A percentile compares a stretch with the other conserved stretches of the same genome.
These are phyloP conservation scores for Chalcosyrphus nemorum DNA, from an alignment of 2,888 invertebrate species.

Conservation along the genomic window DNA sequence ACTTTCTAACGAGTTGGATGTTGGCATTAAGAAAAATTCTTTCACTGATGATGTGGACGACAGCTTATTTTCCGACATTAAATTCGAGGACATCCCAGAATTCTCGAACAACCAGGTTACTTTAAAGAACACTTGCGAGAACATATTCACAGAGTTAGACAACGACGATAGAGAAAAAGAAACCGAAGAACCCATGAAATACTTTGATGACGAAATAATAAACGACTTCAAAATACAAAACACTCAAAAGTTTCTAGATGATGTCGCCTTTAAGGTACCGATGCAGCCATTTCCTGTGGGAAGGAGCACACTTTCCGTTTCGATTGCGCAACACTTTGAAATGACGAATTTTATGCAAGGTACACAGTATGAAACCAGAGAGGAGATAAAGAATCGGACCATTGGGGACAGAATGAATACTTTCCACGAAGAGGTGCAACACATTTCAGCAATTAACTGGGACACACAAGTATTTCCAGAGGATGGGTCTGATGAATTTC, in stretches of 20 bases:
- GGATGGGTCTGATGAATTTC: conserved; percentile 73
- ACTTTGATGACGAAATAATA: conserved; percentile 73
- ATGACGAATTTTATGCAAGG: conserved; percentile 75
- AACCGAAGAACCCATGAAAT: conserved; percentile 57
- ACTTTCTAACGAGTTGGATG: conserved; percentile 66
- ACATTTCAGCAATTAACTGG: conserved; percentile 77
- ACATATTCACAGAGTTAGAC: conserved; percentile 76
- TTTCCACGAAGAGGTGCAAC: conserved; percentile 71
- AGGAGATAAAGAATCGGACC: conserved; percentile 75
- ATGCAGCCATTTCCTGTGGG: conserved; percentile 38
- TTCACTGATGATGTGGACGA: conserved; percentile 61
- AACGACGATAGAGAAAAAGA: conserved; percentile 22
- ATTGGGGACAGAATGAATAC: neutral
- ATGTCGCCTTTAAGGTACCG: conserved; percentile 77
- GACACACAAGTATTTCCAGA: conserved; percentile 78
- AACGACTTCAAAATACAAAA: conserved; percentile 76
- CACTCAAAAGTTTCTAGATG: conserved; percentile 80
- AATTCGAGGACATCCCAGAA: conserved; percentile 13
- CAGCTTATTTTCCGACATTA: conserved; percentile 71
- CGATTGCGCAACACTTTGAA: conserved; percentile 40
- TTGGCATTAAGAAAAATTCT: conserved; percentile 6
- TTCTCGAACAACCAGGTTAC: neutral
- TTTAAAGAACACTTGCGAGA: conserved; percentile 74
- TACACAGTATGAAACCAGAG: conserved; percentile 79
- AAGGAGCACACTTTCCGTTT: conserved; percentile 2